Conservation (phyloP, 2,888 invertebrate species). For the Apomyelois bistriatella region DNA sequence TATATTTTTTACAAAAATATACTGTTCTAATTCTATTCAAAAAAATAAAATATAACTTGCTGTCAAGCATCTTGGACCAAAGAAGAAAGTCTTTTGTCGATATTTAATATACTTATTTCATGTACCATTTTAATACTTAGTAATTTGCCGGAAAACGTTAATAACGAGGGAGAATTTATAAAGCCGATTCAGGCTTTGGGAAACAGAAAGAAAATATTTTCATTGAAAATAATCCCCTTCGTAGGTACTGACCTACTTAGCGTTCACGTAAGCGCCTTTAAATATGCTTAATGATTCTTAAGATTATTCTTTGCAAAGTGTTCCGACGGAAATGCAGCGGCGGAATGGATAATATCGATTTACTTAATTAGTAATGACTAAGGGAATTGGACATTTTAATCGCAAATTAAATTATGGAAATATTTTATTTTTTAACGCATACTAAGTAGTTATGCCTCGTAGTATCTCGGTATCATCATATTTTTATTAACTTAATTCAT, state of each 20-base stretch:
- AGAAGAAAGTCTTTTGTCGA: background rate
- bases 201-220: slow-evolving; percentile 12
- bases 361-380: background rate
- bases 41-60: background rate
- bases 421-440: too few relatives aligned
- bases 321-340: background rate
- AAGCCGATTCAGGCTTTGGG: slow-evolving; percentile 5
- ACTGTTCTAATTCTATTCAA: background rate
- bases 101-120: too few relatives aligned
- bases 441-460: too few relatives aligned
- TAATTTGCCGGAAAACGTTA: slow-evolving; percentile 5
- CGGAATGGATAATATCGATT: background rate
- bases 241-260: slow-evolving; percentile 13
- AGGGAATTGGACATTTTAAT: background rate
- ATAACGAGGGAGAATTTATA: slow-evolving; percentile 7
- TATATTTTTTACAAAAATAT: too few relatives aligned
- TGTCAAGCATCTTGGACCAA: background rate
- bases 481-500: too few relatives aligned
- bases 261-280: slow-evolving; percentile 4
- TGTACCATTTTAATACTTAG: background rate
- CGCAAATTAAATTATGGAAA: too few relatives aligned
- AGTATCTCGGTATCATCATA: too few relatives aligned
- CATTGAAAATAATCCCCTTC: slow-evolving; percentile 1
- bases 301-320: slow-evolving; percentile 3
- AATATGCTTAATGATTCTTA: slow-evolving; percentile 12